A percentile compares a stretch with the other conserved stretches of the same genome.
Evolutionary conservation across 2,888 invertebrate species (phyloP).

Genomic region (Hetaerina titia): DNA sequence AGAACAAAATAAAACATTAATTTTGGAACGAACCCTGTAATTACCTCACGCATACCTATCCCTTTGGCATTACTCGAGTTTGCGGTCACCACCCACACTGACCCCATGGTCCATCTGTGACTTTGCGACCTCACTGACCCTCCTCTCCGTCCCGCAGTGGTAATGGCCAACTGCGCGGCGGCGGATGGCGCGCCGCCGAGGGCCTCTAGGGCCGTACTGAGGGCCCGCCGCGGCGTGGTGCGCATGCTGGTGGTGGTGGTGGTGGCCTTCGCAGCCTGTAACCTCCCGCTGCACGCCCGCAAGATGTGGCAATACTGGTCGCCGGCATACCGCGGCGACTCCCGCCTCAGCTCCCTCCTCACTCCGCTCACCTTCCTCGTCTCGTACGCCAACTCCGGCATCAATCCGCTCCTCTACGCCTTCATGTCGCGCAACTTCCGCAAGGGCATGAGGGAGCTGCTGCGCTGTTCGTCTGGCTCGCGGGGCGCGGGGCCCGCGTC

Average conservation of each 20-base stretch:
- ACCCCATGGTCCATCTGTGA: too few relatives aligned
- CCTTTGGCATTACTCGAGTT: too few relatives aligned
- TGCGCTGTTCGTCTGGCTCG: slow-evolving; percentile 80
- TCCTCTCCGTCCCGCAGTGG: background rate
- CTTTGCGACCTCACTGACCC: too few relatives aligned
- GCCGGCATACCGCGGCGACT: slow-evolving; percentile 84
- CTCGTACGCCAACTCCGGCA: slow-evolving; percentile 93
- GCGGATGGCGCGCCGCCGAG: slow-evolving; percentile 43
- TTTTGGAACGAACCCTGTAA: too few relatives aligned
- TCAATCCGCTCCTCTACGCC: slow-evolving; percentile 94
- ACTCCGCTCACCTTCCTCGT: slow-evolving; percentile 93
- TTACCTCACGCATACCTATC: too few relatives aligned
- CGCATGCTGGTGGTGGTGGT: slow-evolving; percentile 94
- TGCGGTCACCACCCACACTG: too few relatives aligned
- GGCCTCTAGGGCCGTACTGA: slow-evolving; percentile 79
- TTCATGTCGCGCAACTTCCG: slow-evolving; percentile 91
- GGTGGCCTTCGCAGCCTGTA: slow-evolving; percentile 92
- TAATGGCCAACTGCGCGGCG: slow-evolving; percentile 12
- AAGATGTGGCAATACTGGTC: slow-evolving; percentile 94
- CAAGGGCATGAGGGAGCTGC: slow-evolving; percentile 90
- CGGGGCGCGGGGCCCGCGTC: slow-evolving; percentile 72
- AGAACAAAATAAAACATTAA: too few relatives aligned
- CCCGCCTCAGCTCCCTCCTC: slow-evolving; percentile 87
- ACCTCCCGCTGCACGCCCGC: slow-evolving; percentile 92
- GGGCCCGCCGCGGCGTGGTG: slow-evolving; percentile 84